Evolutionary conservation across 2,113 vertebrate species (phyloP), one percentile per base, ranked within the genome.

Genomic region (Boulengeromyrus knoepffleri): DNA sequence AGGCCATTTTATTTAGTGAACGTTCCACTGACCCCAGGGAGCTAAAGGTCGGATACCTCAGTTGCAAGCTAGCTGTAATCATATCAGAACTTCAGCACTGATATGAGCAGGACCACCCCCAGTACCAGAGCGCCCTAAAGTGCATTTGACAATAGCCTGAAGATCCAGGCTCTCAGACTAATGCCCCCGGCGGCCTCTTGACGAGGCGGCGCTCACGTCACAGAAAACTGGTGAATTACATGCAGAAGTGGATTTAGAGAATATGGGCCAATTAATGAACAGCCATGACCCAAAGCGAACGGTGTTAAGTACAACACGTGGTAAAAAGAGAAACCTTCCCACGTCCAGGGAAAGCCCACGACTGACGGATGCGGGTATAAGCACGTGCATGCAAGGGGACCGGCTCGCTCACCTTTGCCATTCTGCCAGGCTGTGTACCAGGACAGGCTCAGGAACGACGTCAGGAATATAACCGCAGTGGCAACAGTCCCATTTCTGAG

Each of bases 401-500:
- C 5, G 36, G 19, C 39, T 39, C 13, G 46, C 97, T 95, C 95
- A 99, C 99, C 99, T 97, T 98, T 99, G 91, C 98, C 99, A 97
- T 99, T 99, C 93, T 99, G 99, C 99, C 99, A 99, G 2, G 98
- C 97, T 88, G 97, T 98, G 91, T 99, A 99, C 99, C 99, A 99
- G 89, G 99, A 99, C 92, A 99, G 94, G 94, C 98, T 99, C 92
- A 99, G 97, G 95, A 99, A 98, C 15, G 98, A 99, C 84, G 98
- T 99, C 95, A 99, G 96, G 95, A 99, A 98, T 89, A 97, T 96
- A 94, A 99, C 97, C 91, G 96, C 96, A 91, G 97, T 99, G 97
- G 98, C 97, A 94, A 99, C 97, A 97, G 98, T 99, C 97, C 98
- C 99, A 99, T 99, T 96, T 96, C 98, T 98, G 98, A 99, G 98